Evolutionary conservation across 2,888 invertebrate genomes (phyloP), one percentile per base, ranked within the genome.

Genomic region (Escarpia spicata): DNA sequence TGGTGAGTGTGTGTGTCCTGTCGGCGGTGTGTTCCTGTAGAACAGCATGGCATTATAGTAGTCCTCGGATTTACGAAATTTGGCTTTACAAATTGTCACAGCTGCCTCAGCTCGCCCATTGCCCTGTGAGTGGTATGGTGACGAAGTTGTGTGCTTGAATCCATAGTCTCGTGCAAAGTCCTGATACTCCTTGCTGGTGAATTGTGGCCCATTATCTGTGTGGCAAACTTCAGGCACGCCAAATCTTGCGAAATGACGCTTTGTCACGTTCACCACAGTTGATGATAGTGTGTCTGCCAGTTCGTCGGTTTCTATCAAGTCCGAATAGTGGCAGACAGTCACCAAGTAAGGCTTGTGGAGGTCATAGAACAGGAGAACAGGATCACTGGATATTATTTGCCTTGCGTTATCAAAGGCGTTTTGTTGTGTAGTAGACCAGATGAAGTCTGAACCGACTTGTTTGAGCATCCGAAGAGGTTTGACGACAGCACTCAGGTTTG

Each of bases 341-440:
- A 92, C 52, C 37, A 91, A 44, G 92, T 92, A 92, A 89, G 43
- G 52, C 43, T 93, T 91, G 31, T 8, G 31, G 8, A 19, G 52
- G 52, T 92, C 91, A 92, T 92, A 93, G 91, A 60, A 93, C 19
- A 91, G 43, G 4, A 93, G 92, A 75, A 92, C 92, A n/a, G 92
- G 92, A 12, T 91, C 91, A 26, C 44, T 91, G 45, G 93, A 26
- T 91, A 93, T 92, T 6, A 93, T 26, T 8, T 92, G n/a, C 43
- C 90, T 93, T n/a, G 91, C 92, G 3, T 91, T 60, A 43, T 92
- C n/a, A 91, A 93, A 91, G 6, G 92, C 91, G 19, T 60, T n/a
- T 15, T 92, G 31, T 43, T 92, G 92, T 31, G 58, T 37, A 1
- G 43, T 43, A 10, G 92, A 92, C 92, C 92, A 92, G 52, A 92